Evolutionary conservation across 2,113 vertebrate species (phyloP), one percentile per base, ranked within the genome.

Genomic region (Megaptera novaeangliae): DNA sequence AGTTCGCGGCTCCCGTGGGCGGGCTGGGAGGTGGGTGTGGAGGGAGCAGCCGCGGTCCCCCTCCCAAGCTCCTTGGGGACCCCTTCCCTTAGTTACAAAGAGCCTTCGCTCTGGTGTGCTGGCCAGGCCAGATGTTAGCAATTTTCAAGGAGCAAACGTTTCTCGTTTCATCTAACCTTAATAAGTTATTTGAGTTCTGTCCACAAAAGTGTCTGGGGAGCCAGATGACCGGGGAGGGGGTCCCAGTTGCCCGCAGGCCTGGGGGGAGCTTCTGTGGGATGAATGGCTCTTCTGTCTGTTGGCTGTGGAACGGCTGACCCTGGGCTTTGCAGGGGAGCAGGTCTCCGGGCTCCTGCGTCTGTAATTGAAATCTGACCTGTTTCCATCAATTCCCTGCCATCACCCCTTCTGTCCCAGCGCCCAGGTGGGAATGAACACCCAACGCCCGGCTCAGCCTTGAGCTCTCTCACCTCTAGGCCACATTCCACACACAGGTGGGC

Each of bases 81-180:
- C 55, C 29, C 23, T 75, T 90, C 44, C 29, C 74, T 91, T 57
- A 25, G 41, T 64, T 14, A 49, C 87, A 86, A 72, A 77, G 2
- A 85, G 39, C 9, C 25, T 36, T 46, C 0, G 0, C 71, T 61
- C 59, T 46, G 46, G 21, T 36, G 69, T 69, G 74, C 75, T 10
- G 3, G 57, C 15, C n/a, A 52, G 44, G 41, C 88, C 49, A 92
- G 83, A 75, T 63, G 95, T 63, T 68, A 68, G 59, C 49, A 78
- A 74, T 72, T 92, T 84, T 80, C 55, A 78, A 81, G 69, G 49
- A 69, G 29, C 71, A 86, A 77, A 59, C 0, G 8, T 92, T 84
- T 96, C 92, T 96, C 9, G 0, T 97, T 85, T 78, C 55, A 90
- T 77, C 39, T 96, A 77, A 77, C 36, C 36, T 94, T 92, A 31